phyloP scores from a whole-genome alignment of 2,113 vertebrate genomes.

The Albula glossodonta region DNA sequence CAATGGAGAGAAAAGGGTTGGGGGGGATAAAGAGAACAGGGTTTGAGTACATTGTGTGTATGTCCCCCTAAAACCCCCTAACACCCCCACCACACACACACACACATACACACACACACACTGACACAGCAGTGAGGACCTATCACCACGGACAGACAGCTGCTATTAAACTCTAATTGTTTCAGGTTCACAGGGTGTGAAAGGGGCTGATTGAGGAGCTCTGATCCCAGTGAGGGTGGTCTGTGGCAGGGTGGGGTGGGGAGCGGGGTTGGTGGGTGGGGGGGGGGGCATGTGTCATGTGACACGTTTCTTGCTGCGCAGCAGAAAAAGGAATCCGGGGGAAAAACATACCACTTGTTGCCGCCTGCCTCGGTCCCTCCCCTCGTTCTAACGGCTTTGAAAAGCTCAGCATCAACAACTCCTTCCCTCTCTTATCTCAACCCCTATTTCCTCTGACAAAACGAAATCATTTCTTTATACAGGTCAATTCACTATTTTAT shows the following conservation, averaged over 20 bases:
- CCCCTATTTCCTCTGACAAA: neutral
- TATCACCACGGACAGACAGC: slow-evolving; percentile 72
- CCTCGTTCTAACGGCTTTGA: neutral
- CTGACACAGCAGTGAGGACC: slow-evolving; percentile 38
- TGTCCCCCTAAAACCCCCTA: slow-evolving; percentile 55
- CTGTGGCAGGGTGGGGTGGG: slow-evolving; percentile 45
- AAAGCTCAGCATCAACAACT: neutral
- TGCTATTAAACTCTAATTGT: slow-evolving; percentile 86
- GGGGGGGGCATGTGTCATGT: slow-evolving; percentile 61
- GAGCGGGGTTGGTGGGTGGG: slow-evolving; percentile 32
- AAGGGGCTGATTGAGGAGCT: slow-evolving; percentile 80
- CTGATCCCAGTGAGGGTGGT: slow-evolving; percentile 80
- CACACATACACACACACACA: too few species aligned
- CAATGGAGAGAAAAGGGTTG: slow-evolving; percentile 44
- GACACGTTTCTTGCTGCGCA: slow-evolving; percentile 68
- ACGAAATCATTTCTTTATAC: neutral
- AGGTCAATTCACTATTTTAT: neutral
- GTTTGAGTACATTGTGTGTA: slow-evolving; percentile 41
- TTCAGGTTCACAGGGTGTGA: slow-evolving; percentile 90
- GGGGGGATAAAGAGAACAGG: slow-evolving; percentile 31
- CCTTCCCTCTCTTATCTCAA: neutral
- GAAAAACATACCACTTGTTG: slow-evolving; percentile 74
- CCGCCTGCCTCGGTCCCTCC: slow-evolving; percentile 53
- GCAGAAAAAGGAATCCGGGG: slow-evolving; percentile 71
- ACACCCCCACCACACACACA: slow-evolving; percentile 18